These are phyloP conservation scores for Hypanus sabinus DNA, from an alignment of 2,113 vertebrate species.

Conservation along the genomic window DNA sequence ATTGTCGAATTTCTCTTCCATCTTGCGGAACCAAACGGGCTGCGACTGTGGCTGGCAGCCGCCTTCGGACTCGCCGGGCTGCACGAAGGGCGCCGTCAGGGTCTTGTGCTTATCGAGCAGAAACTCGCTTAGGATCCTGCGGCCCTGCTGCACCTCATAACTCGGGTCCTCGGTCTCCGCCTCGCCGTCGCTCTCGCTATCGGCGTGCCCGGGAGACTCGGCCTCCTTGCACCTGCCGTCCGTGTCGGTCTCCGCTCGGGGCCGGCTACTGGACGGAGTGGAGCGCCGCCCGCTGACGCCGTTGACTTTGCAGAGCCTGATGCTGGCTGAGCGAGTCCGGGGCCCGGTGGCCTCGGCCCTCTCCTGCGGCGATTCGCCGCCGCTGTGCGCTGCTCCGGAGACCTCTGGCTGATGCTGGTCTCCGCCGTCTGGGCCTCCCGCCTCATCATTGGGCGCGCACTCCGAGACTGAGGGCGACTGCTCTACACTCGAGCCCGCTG, in stretches of 20 bases:
- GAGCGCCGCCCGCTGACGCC: background rate
- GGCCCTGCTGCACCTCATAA: conserved; percentile 80
- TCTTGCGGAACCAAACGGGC: conserved; percentile 69
- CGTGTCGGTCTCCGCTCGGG: background rate
- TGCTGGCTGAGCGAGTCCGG: background rate
- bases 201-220: background rate
- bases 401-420: background rate
- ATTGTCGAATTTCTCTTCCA: conserved; percentile 78
- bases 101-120: conserved; percentile 78
- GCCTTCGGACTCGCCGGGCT: conserved; percentile 2
- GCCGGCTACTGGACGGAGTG: background rate
- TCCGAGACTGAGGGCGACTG: too few relatives aligned
- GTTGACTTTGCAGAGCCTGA: background rate
- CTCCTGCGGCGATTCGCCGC: background rate
- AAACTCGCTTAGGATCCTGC: conserved; percentile 78
- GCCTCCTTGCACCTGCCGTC: background rate
- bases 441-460: too few relatives aligned
- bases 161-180: conserved; percentile 61
- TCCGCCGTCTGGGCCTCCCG: background rate
- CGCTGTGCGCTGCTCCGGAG: too few relatives aligned
- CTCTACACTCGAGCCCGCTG: background rate
- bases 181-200: background rate
- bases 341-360: background rate
- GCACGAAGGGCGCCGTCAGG: conserved; percentile 69
- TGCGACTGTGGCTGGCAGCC: background rate